Evolutionary conservation across 2,888 invertebrate genomes (phyloP), one percentile per base, ranked within the genome.

Genomic region (Dryobota labecula): DNA sequence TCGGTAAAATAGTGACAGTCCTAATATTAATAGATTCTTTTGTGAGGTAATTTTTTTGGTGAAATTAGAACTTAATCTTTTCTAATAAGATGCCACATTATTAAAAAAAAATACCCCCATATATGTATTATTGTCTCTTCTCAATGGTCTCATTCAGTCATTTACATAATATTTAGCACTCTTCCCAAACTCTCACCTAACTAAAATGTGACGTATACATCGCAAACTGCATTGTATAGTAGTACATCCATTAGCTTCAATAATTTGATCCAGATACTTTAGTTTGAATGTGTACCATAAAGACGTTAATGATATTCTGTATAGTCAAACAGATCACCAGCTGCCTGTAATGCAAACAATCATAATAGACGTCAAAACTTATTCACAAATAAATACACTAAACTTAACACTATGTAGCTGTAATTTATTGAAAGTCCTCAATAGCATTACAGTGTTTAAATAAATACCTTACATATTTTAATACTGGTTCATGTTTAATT

Each of bases 321-420:
- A 90, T 90, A 92, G 85, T 94, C 89, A 92, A 93, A 93, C 91
- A 93, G 93, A 93, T 95, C 95, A 95, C 95, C 95, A 95, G 93
- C 95, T 94, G 95, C 95, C 95, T 95, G 95, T 92, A 95, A 95
- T 95, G 90, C 91, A 95, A 95, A 95, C 92, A 94, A 95, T 92
- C 89, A 93, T 78, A 88, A 87, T 79, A 82, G 85, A 84, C 66
- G 75, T 84, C 73, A 69, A 75, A 80, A 81, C 73, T 70, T 65
- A 70, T 78, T 58, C 64, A 71, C 38, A 81, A 66, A 65, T 64
- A 51, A 70, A 66, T 74, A 74, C 30, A 71, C 36, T 71, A 61
- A 75, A 63, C 65, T 70, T 70, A 74, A 76, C 13, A 74, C 70
- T 70, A 70, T 67, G 38, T 67, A 45, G 56, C 56, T 38, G 30